Evolutionary conservation across 1,140 invertebrate genomes (phyloP).

Genomic region (Drosophila guanche): DNA sequence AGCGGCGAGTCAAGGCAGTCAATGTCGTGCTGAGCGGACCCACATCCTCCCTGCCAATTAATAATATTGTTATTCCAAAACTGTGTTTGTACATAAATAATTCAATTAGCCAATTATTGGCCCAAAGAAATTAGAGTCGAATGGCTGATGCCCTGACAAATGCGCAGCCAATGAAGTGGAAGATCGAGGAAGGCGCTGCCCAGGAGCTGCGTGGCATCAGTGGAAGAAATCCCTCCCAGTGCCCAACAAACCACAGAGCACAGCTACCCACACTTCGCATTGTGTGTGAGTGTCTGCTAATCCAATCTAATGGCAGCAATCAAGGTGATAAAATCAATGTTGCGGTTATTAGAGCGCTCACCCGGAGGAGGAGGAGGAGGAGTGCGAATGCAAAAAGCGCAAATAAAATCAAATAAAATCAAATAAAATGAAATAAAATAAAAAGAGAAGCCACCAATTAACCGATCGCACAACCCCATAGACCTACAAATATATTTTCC

Average conservation of each 20-base stretch:
- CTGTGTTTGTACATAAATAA: conserved; percentile 27
- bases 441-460: conserved; percentile 23
- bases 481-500: background rate
- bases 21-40: conserved; percentile 40
- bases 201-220: background rate
- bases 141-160: conserved; percentile 4
- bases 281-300: no score
- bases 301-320: background rate
- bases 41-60: conserved; percentile 51
- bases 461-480: conserved; percentile 15
- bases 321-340: conserved; percentile 67
- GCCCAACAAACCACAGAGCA: no score
- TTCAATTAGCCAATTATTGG: conserved; percentile 58
- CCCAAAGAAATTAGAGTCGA: background rate
- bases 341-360: conserved; percentile 76
- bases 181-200: no score
- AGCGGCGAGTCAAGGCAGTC: conserved; percentile 52
- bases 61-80: conserved; percentile 34
- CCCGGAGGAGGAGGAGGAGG: background rate
- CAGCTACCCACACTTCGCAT: no score
- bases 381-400: background rate
- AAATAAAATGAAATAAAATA: no score
- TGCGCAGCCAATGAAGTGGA: no score
- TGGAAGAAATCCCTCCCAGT: background rate
- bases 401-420: no score